These are phyloP conservation scores for Cybosia mesomella DNA, from an alignment of 2,888 invertebrate genomes.

Conservation along the genomic window DNA sequence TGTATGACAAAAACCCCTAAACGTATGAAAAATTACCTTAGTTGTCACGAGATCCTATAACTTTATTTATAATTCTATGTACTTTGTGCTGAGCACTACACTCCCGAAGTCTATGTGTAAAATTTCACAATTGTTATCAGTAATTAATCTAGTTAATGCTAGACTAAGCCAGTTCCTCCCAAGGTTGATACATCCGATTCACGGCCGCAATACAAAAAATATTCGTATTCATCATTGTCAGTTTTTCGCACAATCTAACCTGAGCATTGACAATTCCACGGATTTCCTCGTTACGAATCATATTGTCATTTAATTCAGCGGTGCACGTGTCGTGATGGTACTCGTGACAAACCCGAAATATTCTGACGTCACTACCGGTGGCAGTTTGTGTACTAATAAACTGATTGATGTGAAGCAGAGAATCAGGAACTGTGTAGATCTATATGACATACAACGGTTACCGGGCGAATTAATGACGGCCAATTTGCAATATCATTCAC, in stretches of 20 bases:
- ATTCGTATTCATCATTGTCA: slow-evolving; percentile 9
- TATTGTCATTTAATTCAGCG: slow-evolving; percentile 15
- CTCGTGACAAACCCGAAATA: slow-evolving; percentile 5
- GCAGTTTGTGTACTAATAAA: slow-evolving; percentile 20
- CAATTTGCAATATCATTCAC: background rate
- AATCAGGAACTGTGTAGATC: background rate
- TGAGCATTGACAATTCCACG: slow-evolving; percentile 18
- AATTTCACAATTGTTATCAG: background rate
- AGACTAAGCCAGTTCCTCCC: background rate
- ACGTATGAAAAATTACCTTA: no score
- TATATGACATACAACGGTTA: background rate
- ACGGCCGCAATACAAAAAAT: background rate
- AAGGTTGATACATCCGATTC: slow-evolving; percentile 1
- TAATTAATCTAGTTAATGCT: background rate
- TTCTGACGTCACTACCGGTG: slow-evolving; percentile 9
- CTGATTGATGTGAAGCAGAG: slow-evolving; percentile 16
- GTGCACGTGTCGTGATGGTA: slow-evolving; percentile 11
- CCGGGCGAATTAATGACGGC: slow-evolving; percentile 12
- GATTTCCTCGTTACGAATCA: slow-evolving; percentile 20
- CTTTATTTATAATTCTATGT: no score
- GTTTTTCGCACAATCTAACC: slow-evolving; percentile 12
- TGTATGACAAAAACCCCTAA: no score
- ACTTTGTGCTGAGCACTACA: background rate
- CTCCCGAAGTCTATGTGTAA: no score
- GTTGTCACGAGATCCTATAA: no score